Evolutionary conservation across 2,797 vertebrate species (phyloP).

Genomic region (Astyanax mexicanus): DNA sequence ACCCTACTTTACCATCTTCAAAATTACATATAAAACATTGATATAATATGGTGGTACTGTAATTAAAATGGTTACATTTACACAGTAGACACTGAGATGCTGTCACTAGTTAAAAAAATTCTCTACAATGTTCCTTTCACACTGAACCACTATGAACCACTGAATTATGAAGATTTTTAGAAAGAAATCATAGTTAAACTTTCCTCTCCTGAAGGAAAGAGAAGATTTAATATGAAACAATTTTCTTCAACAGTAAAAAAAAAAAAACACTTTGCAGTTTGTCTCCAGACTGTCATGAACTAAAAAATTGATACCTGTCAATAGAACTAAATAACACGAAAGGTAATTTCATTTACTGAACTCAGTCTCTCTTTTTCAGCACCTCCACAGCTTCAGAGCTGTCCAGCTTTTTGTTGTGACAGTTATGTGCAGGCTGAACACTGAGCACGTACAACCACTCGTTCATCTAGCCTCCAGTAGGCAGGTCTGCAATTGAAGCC

Average conservation of each 20-base stretch:
- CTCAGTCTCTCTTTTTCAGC: background rate
- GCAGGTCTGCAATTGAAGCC: slow-evolving; percentile 23
- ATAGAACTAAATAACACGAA: background rate
- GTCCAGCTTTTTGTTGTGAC: slow-evolving; percentile 21
- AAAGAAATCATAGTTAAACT: too few species aligned
- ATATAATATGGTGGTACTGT: too few species aligned
- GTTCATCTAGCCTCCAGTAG: slow-evolving; percentile 16
- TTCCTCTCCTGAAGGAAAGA: too few species aligned
- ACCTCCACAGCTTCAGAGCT: background rate
- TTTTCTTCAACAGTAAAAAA: background rate
- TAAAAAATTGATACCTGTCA: background rate
- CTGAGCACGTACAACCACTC: background rate
- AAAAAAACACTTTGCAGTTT: background rate
- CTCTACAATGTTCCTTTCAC: too few species aligned
- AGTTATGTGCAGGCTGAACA: slow-evolving; percentile 23
- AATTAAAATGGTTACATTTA: too few species aligned
- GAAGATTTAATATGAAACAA: too few species aligned
- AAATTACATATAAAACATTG: too few species aligned
- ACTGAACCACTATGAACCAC: too few species aligned
- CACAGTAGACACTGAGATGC: too few species aligned
- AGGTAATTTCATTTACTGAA: slow-evolving; percentile 1
- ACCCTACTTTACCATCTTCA: too few species aligned
- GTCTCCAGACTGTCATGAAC: background rate
- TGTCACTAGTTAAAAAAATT: too few species aligned
- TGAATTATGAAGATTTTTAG: too few species aligned